Percentiles rank a stretch among this genome's conserved stretches.
These are phyloP conservation scores for Parapsyche elsis DNA, from an alignment of 1,140 invertebrate genomes.

Conservation along the genomic window DNA sequence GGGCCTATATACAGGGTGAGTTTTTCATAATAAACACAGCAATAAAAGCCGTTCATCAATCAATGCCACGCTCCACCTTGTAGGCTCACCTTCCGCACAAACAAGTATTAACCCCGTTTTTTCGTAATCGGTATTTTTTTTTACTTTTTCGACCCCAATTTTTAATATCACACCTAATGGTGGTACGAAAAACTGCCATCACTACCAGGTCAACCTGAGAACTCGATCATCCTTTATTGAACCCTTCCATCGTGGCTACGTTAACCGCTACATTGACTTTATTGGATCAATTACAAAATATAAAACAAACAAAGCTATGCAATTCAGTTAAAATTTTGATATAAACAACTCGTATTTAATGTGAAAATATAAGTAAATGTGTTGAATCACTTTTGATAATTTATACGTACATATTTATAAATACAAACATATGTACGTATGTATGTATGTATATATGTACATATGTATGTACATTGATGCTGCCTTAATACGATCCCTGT, in stretches of 20 bases:
- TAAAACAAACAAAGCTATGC: too few relatives aligned
- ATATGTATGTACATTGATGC: neutral
- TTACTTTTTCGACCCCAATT: conserved; percentile 15
- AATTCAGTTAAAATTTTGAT: too few relatives aligned
- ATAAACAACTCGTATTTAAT: too few relatives aligned
- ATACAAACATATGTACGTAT: neutral
- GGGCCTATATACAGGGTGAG: neutral
- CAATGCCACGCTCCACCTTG: conserved; percentile 8
- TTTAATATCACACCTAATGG: neutral
- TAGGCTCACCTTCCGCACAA: conserved; percentile 23
- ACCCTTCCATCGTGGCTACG: too few relatives aligned
- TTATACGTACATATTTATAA: neutral
- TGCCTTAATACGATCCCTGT: too few relatives aligned
- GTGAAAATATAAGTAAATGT: too few relatives aligned
- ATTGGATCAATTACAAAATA: too few relatives aligned
- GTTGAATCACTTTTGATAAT: too few relatives aligned
- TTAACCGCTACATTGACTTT: too few relatives aligned
- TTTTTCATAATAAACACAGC: conserved; percentile 25
- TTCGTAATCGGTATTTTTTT: conserved; percentile 8
- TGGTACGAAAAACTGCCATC: too few relatives aligned
- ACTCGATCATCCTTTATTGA: too few relatives aligned
- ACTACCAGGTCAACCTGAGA: too few relatives aligned
- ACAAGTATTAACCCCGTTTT: conserved; percentile 33
- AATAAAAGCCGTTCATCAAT: conserved; percentile 36
- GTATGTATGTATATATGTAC: neutral